A percentile compares a stretch with the other conserved stretches of the same genome.
Conservation (phyloP, 1,140 invertebrate genomes). For the Linepithema humile region DNA sequence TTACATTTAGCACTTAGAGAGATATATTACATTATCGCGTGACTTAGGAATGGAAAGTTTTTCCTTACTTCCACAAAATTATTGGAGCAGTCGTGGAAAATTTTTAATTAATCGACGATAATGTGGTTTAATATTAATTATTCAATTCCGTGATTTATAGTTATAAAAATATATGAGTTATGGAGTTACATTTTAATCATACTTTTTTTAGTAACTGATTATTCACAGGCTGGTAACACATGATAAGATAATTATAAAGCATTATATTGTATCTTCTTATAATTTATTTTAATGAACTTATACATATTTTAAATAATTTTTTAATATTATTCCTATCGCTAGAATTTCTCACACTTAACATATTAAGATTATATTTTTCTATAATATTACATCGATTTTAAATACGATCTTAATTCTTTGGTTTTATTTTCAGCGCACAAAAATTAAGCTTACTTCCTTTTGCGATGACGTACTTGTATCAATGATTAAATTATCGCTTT, state of each 20-base stretch:
- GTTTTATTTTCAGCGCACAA: neutral
- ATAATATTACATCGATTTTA: neutral
- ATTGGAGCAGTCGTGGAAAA: neutral
- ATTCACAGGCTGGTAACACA: no score
- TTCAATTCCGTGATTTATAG: neutral
- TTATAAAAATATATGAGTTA: neutral
- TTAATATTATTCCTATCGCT: neutral
- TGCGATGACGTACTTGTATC: neutral
- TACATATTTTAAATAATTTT: neutral
- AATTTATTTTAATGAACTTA: slow-evolving; percentile 19
- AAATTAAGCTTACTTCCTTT: neutral
- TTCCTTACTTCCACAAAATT: neutral
- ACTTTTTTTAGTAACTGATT: no score
- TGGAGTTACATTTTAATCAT: neutral
- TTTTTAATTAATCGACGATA: neutral
- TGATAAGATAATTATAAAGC: no score
- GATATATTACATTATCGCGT: slow-evolving; percentile 26
- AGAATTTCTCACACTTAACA: neutral
- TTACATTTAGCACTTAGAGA: no score
- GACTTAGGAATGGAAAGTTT: slow-evolving; percentile 28
- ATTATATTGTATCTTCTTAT: no score
- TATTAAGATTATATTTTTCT: neutral
- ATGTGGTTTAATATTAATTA: neutral
- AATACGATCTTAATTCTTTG: slow-evolving; percentile 3
- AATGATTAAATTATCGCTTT: slow-evolving; percentile 16